Evolutionary conservation across 1,140 invertebrate genomes (phyloP).

Genomic region (Nomia melanderi): DNA sequence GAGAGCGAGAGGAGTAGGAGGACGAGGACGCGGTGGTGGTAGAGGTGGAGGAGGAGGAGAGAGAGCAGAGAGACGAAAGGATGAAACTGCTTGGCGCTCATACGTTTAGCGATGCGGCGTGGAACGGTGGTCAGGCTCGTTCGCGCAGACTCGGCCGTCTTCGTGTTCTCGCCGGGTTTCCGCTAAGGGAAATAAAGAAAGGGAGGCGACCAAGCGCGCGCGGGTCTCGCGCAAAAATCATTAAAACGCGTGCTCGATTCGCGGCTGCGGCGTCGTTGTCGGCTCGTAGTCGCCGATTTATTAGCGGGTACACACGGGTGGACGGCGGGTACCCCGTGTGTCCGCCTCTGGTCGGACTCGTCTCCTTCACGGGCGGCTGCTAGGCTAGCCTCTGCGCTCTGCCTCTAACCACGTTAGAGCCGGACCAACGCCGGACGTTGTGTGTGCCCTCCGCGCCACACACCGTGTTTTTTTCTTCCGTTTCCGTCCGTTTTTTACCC

Average conservation of each 20-base stretch:
- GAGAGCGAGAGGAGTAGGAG: neutral
- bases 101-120: slow-evolving; percentile 17
- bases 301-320: slow-evolving; percentile 39
- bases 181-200: slow-evolving; percentile 66
- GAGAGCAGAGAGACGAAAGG: slow-evolving; percentile 30
- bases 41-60: neutral
- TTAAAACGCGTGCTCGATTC: slow-evolving; percentile 68
- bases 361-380: too few species aligned
- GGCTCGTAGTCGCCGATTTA: slow-evolving; percentile 47
- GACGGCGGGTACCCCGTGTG: neutral
- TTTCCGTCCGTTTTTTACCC: neutral
- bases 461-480: neutral
- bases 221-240: slow-evolving; percentile 68
- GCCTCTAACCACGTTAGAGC: too few species aligned
- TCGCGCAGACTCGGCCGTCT: slow-evolving; percentile 69
- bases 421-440: too few species aligned
- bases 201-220: slow-evolving; percentile 61
- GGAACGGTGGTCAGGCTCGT: slow-evolving; percentile 28
- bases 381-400: too few species aligned
- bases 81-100: slow-evolving; percentile 33
- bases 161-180: slow-evolving; percentile 62
- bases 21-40: too few species aligned
- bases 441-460: too few species aligned
- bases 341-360: too few species aligned
- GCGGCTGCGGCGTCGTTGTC: slow-evolving; percentile 56